These are phyloP conservation scores for Mythimna pallens DNA, from an alignment of 2,888 invertebrate genomes.

Conservation along the genomic window DNA sequence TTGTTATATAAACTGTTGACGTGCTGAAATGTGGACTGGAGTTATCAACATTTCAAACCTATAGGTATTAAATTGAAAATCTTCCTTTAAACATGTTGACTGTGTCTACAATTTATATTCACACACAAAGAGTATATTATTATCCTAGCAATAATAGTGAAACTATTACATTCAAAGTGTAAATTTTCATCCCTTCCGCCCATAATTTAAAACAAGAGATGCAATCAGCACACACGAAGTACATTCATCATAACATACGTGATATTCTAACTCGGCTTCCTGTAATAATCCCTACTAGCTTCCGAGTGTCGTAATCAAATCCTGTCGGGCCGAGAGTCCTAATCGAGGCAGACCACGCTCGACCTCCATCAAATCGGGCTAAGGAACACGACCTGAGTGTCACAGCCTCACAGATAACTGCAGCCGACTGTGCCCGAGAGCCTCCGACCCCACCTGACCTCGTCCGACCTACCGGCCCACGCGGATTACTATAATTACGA, in stretches of 20 bases:
- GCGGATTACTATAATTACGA: conserved; percentile 22
- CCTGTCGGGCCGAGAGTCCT: conserved; percentile 77
- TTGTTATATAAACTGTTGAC: background rate
- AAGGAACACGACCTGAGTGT: conserved; percentile 81
- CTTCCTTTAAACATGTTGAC: background rate
- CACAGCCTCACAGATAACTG: conserved; percentile 77
- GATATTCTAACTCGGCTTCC: conserved; percentile 61
- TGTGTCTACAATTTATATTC: background rate
- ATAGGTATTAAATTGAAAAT: background rate
- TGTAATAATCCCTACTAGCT: conserved; percentile 73
- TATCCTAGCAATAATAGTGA: background rate
- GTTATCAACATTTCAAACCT: background rate
- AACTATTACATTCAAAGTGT: conserved; percentile 26
- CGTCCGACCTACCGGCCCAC: conserved; percentile 23
- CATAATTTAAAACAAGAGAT: conserved; percentile 51
- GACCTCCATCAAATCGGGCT: conserved; percentile 85
- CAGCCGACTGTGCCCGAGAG: conserved; percentile 52
- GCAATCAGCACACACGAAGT: conserved; percentile 56
- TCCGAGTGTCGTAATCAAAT: conserved; percentile 82
- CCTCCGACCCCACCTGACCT: conserved; percentile 43
- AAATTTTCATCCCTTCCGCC: conserved; percentile 41
- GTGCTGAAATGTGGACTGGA: background rate
- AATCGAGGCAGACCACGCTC: conserved; percentile 84
- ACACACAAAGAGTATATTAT: background rate
- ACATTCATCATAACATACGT: conserved; percentile 65